Conservation (phyloP, 92 coral and sea anemone genomes). For the Bergia sp. region DNA sequence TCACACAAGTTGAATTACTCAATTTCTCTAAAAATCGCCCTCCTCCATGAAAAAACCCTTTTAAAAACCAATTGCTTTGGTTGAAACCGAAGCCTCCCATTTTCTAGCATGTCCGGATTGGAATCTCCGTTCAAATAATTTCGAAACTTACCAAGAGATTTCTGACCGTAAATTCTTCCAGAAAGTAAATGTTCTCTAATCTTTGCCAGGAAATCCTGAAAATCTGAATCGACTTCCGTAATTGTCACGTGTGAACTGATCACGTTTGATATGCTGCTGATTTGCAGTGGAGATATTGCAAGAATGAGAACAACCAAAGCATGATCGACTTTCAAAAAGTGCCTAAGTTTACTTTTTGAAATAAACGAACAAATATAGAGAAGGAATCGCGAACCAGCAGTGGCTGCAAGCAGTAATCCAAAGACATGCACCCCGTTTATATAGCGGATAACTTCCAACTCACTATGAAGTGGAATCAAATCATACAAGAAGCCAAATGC, state of each 20-base stretch:
- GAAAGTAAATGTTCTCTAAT: constrained; percentile 53
- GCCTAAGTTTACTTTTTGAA: constrained; percentile 19
- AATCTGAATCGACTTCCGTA: constrained; percentile 43
- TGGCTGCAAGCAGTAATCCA: constrained; percentile 61
- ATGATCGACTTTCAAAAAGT: constrained; percentile 12
- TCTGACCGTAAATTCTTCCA: constrained; percentile 70
- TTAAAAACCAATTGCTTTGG: too few species aligned
- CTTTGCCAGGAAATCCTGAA: constrained; percentile 32
- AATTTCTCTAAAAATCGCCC: too few species aligned
- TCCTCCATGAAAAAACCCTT: too few species aligned
- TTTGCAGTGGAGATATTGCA: constrained; percentile 53
- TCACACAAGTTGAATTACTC: too few species aligned
- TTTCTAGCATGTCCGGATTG: neutral
- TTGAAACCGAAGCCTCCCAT: neutral
- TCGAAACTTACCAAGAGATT: constrained; percentile 59
- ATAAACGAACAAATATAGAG: constrained; percentile 48
- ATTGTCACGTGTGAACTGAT: constrained; percentile 55
- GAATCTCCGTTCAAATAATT: too few species aligned
- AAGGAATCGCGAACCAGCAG: constrained; percentile 51
- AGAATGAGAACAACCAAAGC: constrained; percentile 49
- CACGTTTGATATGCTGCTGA: constrained; percentile 46
- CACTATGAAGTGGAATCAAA: constrained; percentile 71
- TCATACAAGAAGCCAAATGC: constrained; percentile 64
- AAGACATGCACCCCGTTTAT: constrained; percentile 71
- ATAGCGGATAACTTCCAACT: constrained; percentile 73